phyloP scores from a whole-genome alignment of 2,797 vertebrate species.

The Toxotes lorentzi region DNA sequence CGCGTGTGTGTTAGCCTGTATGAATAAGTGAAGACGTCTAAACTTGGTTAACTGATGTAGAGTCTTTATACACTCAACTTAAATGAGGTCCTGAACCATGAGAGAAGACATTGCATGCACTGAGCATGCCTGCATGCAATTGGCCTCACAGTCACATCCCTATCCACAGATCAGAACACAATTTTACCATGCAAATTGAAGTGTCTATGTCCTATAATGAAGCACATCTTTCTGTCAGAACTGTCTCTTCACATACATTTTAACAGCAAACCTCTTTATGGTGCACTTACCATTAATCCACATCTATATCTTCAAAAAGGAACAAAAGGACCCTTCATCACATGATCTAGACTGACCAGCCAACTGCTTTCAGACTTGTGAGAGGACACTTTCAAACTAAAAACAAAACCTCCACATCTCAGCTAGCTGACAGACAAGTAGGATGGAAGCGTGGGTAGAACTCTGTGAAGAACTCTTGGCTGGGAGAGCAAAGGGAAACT shows the following conservation, averaged over 20 bases:
- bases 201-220: constrained; percentile 18
- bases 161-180: constrained; percentile 45
- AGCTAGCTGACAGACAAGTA: constrained; percentile 74
- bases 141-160: constrained; percentile 23
- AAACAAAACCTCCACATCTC: constrained; percentile 82
- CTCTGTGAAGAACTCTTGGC: constrained; percentile 68
- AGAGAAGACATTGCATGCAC: constrained; percentile 8
- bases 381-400: constrained; percentile 87
- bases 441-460: constrained; percentile 73
- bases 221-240: constrained; percentile 22
- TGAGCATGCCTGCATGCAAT: constrained; percentile 4
- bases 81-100: constrained; percentile 40
- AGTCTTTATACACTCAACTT: constrained; percentile 42
- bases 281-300: constrained; percentile 51
- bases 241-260: constrained; percentile 23
- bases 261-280: constrained; percentile 33
- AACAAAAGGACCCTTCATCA: constrained; percentile 76
- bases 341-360: constrained; percentile 85
- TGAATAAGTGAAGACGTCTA: constrained; percentile 46
- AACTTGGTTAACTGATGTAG: constrained; percentile 50
- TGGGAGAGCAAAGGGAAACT: constrained; percentile 65
- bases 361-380: constrained; percentile 84
- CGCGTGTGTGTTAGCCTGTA: neutral
- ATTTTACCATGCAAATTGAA: constrained; percentile 32
- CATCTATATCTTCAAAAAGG: constrained; percentile 69